Conservation (phyloP, 2,113 vertebrate genomes). For the Telmatochromis sp. region DNA sequence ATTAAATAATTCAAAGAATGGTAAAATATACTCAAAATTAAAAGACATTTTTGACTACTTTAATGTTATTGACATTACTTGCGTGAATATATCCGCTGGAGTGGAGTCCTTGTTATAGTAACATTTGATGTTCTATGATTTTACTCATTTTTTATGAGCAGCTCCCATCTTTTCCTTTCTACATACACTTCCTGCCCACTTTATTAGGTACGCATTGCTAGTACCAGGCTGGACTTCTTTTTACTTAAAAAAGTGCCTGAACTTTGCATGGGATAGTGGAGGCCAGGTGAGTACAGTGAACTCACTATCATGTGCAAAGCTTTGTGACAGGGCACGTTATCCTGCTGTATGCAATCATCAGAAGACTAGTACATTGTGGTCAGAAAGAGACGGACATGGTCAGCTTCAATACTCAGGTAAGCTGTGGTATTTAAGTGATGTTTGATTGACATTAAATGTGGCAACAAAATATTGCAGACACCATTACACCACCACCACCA, state of each 20-base stretch:
- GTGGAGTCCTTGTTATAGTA: neutral
- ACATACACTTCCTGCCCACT: neutral
- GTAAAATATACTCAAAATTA: neutral
- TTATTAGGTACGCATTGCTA: neutral
- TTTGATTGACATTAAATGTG: rapidly evolving
- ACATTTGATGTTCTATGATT: neutral
- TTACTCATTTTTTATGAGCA: neutral
- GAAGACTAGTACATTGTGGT: neutral
- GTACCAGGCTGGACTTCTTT: neutral
- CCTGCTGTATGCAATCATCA: neutral
- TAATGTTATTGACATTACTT: neutral
- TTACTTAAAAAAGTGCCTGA: neutral
- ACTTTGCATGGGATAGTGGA: neutral
- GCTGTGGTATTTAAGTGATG: neutral
- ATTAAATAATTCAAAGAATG: neutral
- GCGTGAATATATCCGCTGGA: neutral
- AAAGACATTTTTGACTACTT: neutral
- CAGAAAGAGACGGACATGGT: rapidly evolving
- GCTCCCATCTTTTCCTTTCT: neutral
- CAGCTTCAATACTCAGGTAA: neutral
- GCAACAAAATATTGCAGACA: neutral
- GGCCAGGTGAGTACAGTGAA: neutral
- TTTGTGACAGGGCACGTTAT: neutral
- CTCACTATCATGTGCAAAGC: neutral
- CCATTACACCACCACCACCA: neutral